These are phyloP conservation scores for Camponotus fellah DNA, from an alignment of 2,888 invertebrate species.

Conservation along the genomic window DNA sequence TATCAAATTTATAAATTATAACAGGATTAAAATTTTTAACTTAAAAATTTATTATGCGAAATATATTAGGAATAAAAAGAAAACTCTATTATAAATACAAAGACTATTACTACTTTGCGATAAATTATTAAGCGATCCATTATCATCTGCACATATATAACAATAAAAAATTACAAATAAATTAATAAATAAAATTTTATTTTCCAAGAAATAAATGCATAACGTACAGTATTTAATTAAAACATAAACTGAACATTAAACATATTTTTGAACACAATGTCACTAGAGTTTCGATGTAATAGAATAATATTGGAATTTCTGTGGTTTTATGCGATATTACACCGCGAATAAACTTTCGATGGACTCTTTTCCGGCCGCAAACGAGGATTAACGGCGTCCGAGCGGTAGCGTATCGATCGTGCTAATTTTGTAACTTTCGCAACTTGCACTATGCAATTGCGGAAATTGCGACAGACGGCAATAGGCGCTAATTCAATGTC, in stretches of 20 bases:
- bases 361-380: conserved; percentile 44
- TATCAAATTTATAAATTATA: background rate
- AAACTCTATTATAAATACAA: background rate
- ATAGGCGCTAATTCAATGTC: conserved; percentile 39
- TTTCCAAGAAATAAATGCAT: background rate
- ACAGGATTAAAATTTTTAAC: background rate
- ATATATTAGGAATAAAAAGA: background rate
- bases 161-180: background rate
- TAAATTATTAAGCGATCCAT: background rate
- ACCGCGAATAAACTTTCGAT: conserved; percentile 34
- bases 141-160: background rate
- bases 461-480: conserved; percentile 37
- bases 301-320: conserved; percentile 22
- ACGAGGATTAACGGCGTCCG: conserved; percentile 35
- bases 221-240: background rate
- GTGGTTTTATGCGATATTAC: conserved; percentile 34
- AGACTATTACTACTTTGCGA: background rate
- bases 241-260: background rate
- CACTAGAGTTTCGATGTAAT: conserved; percentile 2
- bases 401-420: conserved; percentile 42
- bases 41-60: background rate
- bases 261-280: background rate
- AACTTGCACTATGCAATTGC: conserved; percentile 44
- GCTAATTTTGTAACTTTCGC: conserved; percentile 53
- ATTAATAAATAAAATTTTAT: background rate